These are phyloP conservation scores for Laterallus jamaicensis DNA, from an alignment of 2,113 vertebrate species.

Conservation along the genomic window DNA sequence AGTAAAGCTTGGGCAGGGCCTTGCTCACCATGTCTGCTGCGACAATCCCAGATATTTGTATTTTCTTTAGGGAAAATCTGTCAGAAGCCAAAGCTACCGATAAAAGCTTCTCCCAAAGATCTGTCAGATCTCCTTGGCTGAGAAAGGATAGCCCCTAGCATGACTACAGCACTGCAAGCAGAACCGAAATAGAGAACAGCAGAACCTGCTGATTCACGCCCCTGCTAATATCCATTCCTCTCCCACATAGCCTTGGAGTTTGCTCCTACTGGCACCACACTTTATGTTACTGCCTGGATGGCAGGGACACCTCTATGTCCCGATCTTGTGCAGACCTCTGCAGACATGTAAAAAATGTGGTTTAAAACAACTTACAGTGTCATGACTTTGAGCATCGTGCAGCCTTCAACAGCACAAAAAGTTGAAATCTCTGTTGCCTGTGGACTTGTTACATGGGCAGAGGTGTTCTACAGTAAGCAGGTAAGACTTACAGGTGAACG, in stretches of 20 bases:
- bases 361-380: not conserved
- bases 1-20: not conserved
- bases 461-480: not conserved
- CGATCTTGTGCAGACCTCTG: not conserved
- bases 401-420: not conserved
- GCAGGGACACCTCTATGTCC: rapidly evolving
- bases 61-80: not conserved
- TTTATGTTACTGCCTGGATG: not conserved
- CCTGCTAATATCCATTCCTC: not conserved
- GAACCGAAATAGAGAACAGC: not conserved
- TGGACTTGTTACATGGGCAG: not conserved
- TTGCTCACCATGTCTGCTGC: not conserved
- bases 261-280: not conserved
- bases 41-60: not conserved
- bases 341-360: not conserved
- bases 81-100: not conserved
- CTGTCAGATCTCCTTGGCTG: not conserved
- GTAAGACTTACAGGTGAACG: not conserved
- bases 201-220: not conserved
- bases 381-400: not conserved
- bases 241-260: not conserved
- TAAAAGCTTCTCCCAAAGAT: not conserved
- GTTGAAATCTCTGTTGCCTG: not conserved
- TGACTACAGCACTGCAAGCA: not conserved
- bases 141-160: not conserved